Evolutionary conservation across 1,140 invertebrate genomes (phyloP), one percentile per base, ranked within the genome.

Genomic region (Drosophila oshimai): DNA sequence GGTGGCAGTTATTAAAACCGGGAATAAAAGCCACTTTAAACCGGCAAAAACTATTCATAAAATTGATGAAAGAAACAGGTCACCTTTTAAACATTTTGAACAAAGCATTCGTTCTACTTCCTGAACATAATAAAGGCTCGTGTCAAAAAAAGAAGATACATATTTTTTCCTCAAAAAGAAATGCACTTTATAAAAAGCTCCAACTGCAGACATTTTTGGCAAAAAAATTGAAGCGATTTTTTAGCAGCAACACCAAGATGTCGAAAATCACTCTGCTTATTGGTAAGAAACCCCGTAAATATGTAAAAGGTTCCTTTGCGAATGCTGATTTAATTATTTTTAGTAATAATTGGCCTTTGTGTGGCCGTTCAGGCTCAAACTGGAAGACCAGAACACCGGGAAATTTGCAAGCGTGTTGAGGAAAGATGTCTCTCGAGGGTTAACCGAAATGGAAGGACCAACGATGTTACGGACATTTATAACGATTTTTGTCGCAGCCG

Each of bases 211-310:
- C 9, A 2, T 10, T 10, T 18, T n/a, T 2, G 28, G 17, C 22
- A 73, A 49, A 73, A 44, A 62, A 39, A 3, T 20, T 34, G n/a
- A 33, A 46, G 28, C 6, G 22, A 29, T 12, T 34, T 39, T 17
- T 34, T 15, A 9, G 13, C 22, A 4, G 2, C 22, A 24, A 9
- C 7, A 22, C 10, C 15, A 74, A 39, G 12, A 84, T 86, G 79
- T 67, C 55, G 7, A 78, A 74, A 36, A 17, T 79, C 28, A 17
- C 41, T 20, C 29, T 67, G 13, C 12, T 84, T 15, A 57, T 84
- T 33, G 64, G 79, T 84, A 62, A 79, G 79, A 2, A 6, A 12
- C 2, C 6, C 4, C 0, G 3, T 3, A n/a, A 36, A 5, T 12
- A 6, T 1, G 20, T 15, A 6, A 4, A n/a, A 55, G 0, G 0